phyloP scores from a whole-genome alignment of 1,140 invertebrate genomes.

The Sinonovacula constricta region DNA sequence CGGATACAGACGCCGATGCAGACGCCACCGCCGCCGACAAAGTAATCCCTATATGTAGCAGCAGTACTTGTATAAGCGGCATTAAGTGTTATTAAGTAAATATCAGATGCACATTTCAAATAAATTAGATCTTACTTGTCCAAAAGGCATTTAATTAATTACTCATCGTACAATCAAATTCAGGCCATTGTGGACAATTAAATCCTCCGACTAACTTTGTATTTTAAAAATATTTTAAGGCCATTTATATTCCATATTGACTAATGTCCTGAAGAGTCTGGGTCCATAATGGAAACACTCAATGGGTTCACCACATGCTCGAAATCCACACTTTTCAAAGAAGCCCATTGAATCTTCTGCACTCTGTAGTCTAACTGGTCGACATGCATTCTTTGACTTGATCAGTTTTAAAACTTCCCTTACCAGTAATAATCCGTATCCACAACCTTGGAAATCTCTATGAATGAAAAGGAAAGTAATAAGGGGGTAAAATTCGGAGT shows the following conservation, averaged over 20 bases:
- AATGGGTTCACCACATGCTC: slow-evolving; percentile 43
- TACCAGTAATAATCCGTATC: slow-evolving; percentile 52
- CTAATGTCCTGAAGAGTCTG: slow-evolving; percentile 48
- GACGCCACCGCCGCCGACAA: no score
- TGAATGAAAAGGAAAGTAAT: slow-evolving; percentile 66
- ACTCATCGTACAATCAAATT: no score
- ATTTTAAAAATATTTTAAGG: no score
- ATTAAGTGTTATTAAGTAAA: no score
- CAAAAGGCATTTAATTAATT: no score
- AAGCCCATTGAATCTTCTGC: slow-evolving; percentile 58
- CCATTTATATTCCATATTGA: slow-evolving; percentile 60
- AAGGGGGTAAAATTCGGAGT: slow-evolving; percentile 57
- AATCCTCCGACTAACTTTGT: no score
- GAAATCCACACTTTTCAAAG: slow-evolving; percentile 63
- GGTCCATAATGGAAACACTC: slow-evolving; percentile 51
- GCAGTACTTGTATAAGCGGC: no score
- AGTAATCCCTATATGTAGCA: no score
- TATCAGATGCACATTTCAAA: no score
- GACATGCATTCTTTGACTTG: background rate
- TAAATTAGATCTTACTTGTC: no score
- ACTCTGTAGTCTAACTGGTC: slow-evolving; percentile 62
- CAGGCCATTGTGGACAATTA: no score
- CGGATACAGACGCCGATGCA: no score
- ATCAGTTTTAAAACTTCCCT: slow-evolving; percentile 49
- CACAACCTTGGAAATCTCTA: slow-evolving; percentile 55